These are phyloP conservation scores for Rostratula benghalensis DNA, from an alignment of 2,113 vertebrate species.

Conservation along the genomic window DNA sequence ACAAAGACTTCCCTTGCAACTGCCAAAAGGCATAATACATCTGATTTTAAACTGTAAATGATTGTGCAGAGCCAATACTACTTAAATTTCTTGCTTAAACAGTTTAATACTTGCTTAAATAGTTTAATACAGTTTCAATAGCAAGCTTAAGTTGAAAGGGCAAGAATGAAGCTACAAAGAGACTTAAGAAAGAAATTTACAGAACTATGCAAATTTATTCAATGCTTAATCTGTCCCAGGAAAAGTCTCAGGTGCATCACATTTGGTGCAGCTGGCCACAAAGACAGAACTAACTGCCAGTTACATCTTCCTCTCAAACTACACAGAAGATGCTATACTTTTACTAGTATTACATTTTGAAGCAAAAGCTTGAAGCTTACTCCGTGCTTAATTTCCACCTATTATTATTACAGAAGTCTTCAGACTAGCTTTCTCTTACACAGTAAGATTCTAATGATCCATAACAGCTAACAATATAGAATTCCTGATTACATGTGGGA, in stretches of 20 bases:
- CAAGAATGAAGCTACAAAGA: background rate
- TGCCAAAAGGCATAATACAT: background rate
- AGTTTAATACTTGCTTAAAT: background rate
- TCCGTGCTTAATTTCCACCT: background rate
- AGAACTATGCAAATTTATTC: background rate
- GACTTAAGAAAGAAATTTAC: background rate
- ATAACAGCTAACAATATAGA: background rate
- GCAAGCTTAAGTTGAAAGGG: background rate
- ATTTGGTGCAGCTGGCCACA: background rate
- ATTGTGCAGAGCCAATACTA: background rate
- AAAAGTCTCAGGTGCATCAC: background rate
- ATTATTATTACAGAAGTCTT: background rate
- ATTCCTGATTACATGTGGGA: background rate
- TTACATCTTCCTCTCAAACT: background rate
- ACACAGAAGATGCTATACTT: background rate
- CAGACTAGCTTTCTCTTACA: background rate
- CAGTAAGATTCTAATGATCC: background rate
- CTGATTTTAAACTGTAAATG: background rate
- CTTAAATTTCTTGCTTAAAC: background rate
- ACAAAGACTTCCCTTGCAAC: background rate
- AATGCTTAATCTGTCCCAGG: background rate
- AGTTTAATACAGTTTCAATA: background rate
- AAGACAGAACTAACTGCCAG: background rate
- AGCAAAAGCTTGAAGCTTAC: background rate
- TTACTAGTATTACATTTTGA: background rate